Evolutionary conservation across 2,888 invertebrate genomes (phyloP).

Genomic region (Ophion slaviceki): DNA sequence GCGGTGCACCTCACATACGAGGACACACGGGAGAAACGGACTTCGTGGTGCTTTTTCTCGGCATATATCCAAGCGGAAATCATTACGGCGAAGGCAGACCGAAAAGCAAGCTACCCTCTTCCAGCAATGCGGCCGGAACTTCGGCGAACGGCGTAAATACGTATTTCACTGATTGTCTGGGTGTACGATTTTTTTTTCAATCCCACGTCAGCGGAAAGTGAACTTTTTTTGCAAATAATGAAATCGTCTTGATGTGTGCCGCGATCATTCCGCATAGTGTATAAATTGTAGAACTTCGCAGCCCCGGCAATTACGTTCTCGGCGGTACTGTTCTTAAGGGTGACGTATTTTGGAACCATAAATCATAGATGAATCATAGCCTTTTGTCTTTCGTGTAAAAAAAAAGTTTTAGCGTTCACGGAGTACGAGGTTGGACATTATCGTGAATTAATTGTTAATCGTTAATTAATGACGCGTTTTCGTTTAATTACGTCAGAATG

Average conservation of each 20-base stretch:
- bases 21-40: background rate
- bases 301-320: no score
- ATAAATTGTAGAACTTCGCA: no score
- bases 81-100: background rate
- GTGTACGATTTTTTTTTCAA: background rate
- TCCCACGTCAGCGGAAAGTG: background rate
- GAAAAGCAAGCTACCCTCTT: background rate
- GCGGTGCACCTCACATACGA: background rate
- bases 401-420: no score
- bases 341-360: no score
- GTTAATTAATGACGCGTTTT: background rate
- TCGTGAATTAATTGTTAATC: no score
- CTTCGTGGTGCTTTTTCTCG: background rate
- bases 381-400: no score
- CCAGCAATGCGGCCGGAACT: background rate
- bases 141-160: background rate
- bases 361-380: no score
- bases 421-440: no score
- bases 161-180: background rate
- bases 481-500: constrained; percentile 1
- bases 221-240: background rate
- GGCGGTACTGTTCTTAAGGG: no score
- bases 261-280: no score
- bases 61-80: constrained; percentile 17
- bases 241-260: background rate